A percentile compares a stretch with the other conserved stretches of the same genome.
Evolutionary conservation across 2,113 vertebrate genomes (phyloP).

Genomic region (Dascyllus trimaculatus): DNA sequence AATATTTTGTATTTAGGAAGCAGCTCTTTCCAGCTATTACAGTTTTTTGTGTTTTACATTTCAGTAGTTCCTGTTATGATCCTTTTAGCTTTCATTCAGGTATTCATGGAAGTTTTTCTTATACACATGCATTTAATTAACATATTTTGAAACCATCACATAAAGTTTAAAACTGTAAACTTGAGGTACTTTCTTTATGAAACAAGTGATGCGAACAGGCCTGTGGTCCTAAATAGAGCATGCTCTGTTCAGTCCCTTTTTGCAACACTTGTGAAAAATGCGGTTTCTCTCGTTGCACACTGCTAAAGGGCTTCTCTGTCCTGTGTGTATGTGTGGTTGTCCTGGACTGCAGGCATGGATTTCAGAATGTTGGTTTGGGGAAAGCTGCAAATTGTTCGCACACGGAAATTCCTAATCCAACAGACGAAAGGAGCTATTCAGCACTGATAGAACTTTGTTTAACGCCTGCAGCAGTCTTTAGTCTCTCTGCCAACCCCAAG

Average conservation of each 20-base stretch:
- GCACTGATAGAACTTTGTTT: neutral
- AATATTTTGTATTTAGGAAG: too few species aligned
- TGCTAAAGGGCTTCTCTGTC: conserved; percentile 39
- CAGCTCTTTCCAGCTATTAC: too few species aligned
- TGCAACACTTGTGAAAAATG: conserved; percentile 52
- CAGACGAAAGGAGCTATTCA: conserved; percentile 28
- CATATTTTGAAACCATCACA: too few species aligned
- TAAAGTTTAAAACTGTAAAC: too few species aligned
- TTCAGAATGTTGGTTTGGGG: conserved; percentile 4
- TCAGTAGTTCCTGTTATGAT: too few species aligned
- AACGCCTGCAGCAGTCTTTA: neutral
- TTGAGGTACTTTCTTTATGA: too few species aligned
- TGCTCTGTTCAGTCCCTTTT: conserved; percentile 5
- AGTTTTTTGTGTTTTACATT: too few species aligned
- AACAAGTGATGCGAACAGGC: neutral
- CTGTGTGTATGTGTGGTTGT: neutral
- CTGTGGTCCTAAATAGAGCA: neutral
- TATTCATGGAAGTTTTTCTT: too few species aligned
- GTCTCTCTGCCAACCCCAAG: neutral
- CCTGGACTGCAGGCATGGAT: neutral
- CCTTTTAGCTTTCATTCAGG: too few species aligned
- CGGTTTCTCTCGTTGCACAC: conserved; percentile 17
- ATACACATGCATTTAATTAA: too few species aligned
- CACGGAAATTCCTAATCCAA: neutral
- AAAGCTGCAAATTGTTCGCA: conserved; percentile 12